Evolutionary conservation across 1,140 invertebrate species (phyloP), one percentile per base, ranked within the genome.

Genomic region (Dermatophagoides farinae): DNA sequence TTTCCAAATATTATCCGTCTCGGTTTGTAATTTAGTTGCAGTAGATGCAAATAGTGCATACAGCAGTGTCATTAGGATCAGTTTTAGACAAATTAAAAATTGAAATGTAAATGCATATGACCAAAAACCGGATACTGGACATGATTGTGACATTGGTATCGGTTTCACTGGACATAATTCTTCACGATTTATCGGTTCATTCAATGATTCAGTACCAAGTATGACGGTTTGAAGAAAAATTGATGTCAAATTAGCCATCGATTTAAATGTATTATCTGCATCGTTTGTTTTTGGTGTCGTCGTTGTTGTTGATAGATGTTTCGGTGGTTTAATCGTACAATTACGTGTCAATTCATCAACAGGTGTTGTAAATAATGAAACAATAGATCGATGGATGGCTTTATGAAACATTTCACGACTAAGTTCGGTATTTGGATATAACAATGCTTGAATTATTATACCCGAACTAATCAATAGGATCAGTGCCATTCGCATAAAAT

Each of bases 341-440:
- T 38, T 40, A 55, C 62, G 60, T 6, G 40, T 67, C 1, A 75
- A 61, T 61, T 75, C 74, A 44, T 65, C 62, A 43, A 71, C 67
- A 38, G 73, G 69, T n/a, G 73, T 74, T 18, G 74, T 65, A 55
- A 75, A 76, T 58, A 76, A 66, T 40, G 71, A 70, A 64, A 75
- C 70, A 41, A 71, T 66, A 9, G 72, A 70, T 23, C 72, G 65
- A 31, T 71, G 67, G 14, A 75, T 66, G 9, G 71, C 70, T 40
- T 67, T 64, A 57, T 69, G 66, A 6, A 75, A 59, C 0, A 70
- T 57, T 10, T 72, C 68, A 14, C 59, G 52, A 44, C 63, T 64
- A 8, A 75, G 60, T 18, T 73, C 72, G 49, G 67, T 70, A 63
- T 71, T 70, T 1, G 74, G 74, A 62, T 73, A 75, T 18, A 74